These are phyloP conservation scores for Octodon degus DNA, from an alignment of 2,113 vertebrate genomes.

Conservation along the genomic window DNA sequence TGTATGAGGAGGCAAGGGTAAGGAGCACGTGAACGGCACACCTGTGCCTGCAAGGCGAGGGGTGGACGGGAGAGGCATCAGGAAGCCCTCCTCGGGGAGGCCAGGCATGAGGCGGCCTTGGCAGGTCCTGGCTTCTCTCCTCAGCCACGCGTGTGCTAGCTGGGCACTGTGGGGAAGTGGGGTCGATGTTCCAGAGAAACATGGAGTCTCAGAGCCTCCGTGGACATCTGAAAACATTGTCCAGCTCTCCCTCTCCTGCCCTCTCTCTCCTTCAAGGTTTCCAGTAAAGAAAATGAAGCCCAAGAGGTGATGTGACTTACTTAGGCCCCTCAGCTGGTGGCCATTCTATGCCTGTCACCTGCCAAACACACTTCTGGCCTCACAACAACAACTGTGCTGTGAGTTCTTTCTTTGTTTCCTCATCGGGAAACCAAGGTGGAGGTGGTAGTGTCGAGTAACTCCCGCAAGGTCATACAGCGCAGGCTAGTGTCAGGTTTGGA, in stretches of 20 bases:
- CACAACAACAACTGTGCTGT: background rate
- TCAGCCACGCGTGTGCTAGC: background rate
- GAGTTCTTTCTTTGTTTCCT: background rate
- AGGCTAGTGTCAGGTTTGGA: background rate
- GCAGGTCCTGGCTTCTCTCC: background rate
- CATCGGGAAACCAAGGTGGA: background rate
- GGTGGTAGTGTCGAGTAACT: background rate
- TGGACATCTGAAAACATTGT: background rate
- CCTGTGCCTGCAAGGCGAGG: background rate
- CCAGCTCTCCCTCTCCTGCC: too few species aligned
- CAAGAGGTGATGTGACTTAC: background rate
- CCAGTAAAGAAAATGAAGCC: constrained; percentile 12
- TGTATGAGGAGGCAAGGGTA: background rate
- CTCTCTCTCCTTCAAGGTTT: background rate
- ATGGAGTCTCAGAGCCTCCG: background rate
- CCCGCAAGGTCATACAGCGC: background rate
- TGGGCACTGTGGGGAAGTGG: background rate
- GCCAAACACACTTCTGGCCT: background rate
- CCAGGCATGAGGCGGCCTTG: background rate
- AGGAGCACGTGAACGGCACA: background rate
- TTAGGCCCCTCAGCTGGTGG: background rate
- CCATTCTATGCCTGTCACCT: background rate
- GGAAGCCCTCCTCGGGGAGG: background rate
- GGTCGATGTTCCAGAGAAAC: background rate
- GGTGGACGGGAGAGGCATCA: accelerated